Evolutionary conservation across 2,113 vertebrate genomes (phyloP).

Genomic region (Myotis davidii): DNA sequence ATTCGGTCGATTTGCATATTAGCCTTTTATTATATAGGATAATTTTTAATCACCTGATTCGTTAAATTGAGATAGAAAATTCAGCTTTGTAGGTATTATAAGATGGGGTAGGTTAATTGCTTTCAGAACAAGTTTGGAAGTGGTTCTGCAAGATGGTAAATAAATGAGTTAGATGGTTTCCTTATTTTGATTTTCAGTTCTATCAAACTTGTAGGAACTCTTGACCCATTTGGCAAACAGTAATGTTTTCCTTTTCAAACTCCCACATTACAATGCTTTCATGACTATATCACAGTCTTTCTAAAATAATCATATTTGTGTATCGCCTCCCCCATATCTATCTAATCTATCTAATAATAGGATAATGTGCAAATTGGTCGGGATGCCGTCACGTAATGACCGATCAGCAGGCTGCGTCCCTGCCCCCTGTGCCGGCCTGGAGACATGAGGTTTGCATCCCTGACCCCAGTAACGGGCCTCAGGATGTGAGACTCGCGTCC

Average conservation of each 20-base stretch:
- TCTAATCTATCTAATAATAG: too few relatives aligned
- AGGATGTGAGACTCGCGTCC: too few relatives aligned
- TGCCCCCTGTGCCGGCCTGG: too few relatives aligned
- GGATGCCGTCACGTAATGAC: too few relatives aligned
- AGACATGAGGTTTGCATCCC: too few relatives aligned
- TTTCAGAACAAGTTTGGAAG: slow-evolving; percentile 48
- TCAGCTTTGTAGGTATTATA: slow-evolving; percentile 27
- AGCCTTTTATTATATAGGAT: neutral
- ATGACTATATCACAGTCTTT: slow-evolving; percentile 21
- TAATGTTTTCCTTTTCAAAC: slow-evolving; percentile 56
- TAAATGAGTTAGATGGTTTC: slow-evolving; percentile 46
- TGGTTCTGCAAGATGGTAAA: slow-evolving; percentile 33
- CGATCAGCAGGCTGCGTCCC: too few relatives aligned
- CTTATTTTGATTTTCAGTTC: slow-evolving; percentile 71
- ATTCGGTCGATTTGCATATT: too few relatives aligned
- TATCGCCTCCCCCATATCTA: neutral
- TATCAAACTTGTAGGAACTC: slow-evolving; percentile 66
- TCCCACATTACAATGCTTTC: slow-evolving; percentile 59
- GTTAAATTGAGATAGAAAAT: slow-evolving; percentile 52
- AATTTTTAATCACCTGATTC: slow-evolving; percentile 63
- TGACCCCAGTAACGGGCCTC: too few relatives aligned
- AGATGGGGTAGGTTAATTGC: neutral
- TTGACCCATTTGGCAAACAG: slow-evolving; percentile 56
- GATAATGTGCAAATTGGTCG: too few relatives aligned
- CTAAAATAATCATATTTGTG: slow-evolving; percentile 42